Percentiles rank a stretch among this genome's conserved stretches.
Conservation (phyloP, 2,888 invertebrate species). For the Galerucella calmariensis region DNA sequence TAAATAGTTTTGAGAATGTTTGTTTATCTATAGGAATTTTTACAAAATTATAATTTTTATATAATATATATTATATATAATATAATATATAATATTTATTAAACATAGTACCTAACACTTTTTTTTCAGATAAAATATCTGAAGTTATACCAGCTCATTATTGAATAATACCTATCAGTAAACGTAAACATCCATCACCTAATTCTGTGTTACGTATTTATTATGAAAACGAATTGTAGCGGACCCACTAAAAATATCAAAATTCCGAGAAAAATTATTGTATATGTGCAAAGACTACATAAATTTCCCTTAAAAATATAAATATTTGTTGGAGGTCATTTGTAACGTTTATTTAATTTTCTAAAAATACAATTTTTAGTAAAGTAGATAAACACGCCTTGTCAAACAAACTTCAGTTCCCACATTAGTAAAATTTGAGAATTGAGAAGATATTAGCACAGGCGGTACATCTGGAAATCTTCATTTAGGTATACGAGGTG, state of each 20-base stretch:
- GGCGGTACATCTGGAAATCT: slow-evolving; percentile 24
- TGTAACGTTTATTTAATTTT: slow-evolving; percentile 45
- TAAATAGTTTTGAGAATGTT: too few relatives aligned
- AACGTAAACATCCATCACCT: neutral
- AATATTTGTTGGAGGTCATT: slow-evolving; percentile 46
- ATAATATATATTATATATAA: too few relatives aligned
- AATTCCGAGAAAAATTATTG: slow-evolving; percentile 43
- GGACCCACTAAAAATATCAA: slow-evolving; percentile 39
- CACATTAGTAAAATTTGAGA: slow-evolving; percentile 25
- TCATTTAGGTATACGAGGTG: slow-evolving; percentile 14
- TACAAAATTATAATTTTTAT: too few relatives aligned
- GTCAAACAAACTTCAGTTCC: slow-evolving; percentile 42
- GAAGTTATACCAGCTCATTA: neutral
- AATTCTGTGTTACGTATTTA: slow-evolving; percentile 24
- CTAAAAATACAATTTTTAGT: slow-evolving; percentile 47
- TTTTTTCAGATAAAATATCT: neutral
- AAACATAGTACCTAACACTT: too few relatives aligned
- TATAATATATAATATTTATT: too few relatives aligned
- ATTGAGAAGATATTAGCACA: slow-evolving; percentile 11
- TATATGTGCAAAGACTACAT: slow-evolving; percentile 40
- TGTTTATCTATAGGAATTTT: too few relatives aligned
- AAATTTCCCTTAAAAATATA: slow-evolving; percentile 44
- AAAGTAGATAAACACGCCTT: slow-evolving; percentile 43
- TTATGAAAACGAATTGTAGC: slow-evolving; percentile 31
- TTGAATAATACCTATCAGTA: neutral